Conservation (phyloP, 2,797 vertebrate genomes). For the Huso huso region DNA sequence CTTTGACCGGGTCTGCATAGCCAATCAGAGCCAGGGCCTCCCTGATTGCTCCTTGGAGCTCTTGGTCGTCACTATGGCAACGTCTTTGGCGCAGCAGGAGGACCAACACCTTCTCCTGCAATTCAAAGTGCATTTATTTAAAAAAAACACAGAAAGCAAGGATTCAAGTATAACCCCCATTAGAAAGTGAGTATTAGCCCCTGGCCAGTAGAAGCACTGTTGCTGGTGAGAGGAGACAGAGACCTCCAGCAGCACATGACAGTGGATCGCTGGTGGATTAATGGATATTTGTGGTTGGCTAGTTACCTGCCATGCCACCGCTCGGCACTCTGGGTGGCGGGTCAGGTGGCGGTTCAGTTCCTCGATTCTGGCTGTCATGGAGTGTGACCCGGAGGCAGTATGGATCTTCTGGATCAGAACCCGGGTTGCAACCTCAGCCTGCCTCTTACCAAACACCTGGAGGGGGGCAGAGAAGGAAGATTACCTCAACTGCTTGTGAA, state of each 20-base stretch:
- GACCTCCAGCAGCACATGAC: neutral
- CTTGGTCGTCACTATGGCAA: conserved; percentile 29
- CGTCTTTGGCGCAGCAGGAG: conserved; percentile 40
- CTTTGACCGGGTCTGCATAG: conserved; percentile 56
- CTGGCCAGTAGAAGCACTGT: neutral
- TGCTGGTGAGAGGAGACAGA: neutral
- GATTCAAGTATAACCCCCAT: no score
- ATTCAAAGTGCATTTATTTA: conserved; percentile 3
- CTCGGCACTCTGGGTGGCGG: conserved; percentile 49
- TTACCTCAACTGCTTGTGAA: no score
- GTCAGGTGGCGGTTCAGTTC: conserved; percentile 53
- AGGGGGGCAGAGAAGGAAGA: neutral
- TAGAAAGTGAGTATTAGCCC: no score
- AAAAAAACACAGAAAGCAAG: no score
- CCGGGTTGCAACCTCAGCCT: conserved; percentile 38
- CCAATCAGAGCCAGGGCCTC: conserved; percentile 58
- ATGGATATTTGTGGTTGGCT: neutral
- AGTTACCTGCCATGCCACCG: conserved; percentile 54
- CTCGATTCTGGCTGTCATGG: conserved; percentile 42
- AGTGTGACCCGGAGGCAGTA: conserved; percentile 30
- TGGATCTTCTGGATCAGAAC: conserved; percentile 32
- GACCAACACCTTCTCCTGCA: conserved; percentile 47
- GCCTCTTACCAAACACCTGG: conserved; percentile 28
- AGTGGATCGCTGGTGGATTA: no score
- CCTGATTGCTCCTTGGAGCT: conserved; percentile 45